Conservation (phyloP, 53 echinoderm and acorn worm species). For the Glandiceps talaboti region DNA sequence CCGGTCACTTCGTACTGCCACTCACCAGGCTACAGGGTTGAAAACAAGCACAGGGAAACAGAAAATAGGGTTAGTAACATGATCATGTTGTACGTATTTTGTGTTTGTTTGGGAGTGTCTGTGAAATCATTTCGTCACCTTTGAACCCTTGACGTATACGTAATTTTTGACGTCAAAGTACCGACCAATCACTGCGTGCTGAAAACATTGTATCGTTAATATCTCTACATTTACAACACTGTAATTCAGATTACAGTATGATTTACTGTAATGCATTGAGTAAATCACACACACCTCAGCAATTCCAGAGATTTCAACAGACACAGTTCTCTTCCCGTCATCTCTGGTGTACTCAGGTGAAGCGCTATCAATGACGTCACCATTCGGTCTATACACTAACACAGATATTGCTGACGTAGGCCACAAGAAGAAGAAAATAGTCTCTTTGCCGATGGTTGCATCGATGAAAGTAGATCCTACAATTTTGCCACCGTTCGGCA, state of each 20-base stretch:
- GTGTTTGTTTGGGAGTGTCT: background rate
- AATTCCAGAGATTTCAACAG: constrained; percentile 20
- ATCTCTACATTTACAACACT: too few relatives aligned
- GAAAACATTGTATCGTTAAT: too few relatives aligned
- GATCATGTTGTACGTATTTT: background rate
- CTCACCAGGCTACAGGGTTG: background rate
- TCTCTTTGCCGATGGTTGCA: constrained; percentile 18
- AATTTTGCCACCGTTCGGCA: background rate
- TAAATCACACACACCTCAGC: constrained; percentile 23
- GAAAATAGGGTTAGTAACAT: background rate
- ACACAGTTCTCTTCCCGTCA: constrained; percentile 16
- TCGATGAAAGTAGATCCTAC: constrained; percentile 9
- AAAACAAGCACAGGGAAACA: background rate
- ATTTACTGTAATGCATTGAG: background rate
- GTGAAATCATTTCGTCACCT: background rate
- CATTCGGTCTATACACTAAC: constrained; percentile 14
- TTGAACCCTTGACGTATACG: too few relatives aligned
- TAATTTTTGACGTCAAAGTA: too few relatives aligned
- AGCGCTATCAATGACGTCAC: constrained; percentile 14
- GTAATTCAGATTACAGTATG: too few relatives aligned
- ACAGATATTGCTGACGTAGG: constrained; percentile 16
- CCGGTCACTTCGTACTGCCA: background rate
- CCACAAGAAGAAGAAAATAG: constrained; percentile 28
- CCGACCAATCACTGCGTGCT: too few relatives aligned
- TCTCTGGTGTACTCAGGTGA: constrained; percentile 41